These are phyloP conservation scores for Creontiades dilutus DNA, from an alignment of 2,888 invertebrate species.

Conservation along the genomic window DNA sequence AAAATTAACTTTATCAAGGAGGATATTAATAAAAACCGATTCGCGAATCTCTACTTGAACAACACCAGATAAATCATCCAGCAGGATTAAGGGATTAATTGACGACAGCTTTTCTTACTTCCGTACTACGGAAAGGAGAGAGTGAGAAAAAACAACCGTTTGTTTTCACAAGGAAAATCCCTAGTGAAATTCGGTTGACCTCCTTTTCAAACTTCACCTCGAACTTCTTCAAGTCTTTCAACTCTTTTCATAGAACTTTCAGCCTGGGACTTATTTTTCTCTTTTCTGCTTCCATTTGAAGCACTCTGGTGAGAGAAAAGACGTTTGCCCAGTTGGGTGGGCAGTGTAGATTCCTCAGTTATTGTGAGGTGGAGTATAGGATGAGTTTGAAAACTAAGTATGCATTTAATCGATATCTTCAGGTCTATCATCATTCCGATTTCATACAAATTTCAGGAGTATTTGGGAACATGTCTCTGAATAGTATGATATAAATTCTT, in stretches of 20 bases:
- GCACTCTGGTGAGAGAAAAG: not conserved
- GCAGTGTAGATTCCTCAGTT: too few relatives aligned
- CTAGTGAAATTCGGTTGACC: conserved; percentile 24
- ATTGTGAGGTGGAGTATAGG: too few relatives aligned
- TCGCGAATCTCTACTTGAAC: not conserved
- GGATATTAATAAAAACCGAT: too few relatives aligned
- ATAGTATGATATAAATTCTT: too few relatives aligned
- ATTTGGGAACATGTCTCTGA: too few relatives aligned
- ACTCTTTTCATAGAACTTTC: conserved; percentile 8
- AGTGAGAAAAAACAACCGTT: not conserved
- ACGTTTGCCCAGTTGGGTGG: too few relatives aligned
- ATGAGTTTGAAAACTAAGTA: too few relatives aligned
- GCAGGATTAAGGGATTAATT: not conserved
- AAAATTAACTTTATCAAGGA: too few relatives aligned
- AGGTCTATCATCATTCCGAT: too few relatives aligned
- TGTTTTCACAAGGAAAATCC: not conserved
- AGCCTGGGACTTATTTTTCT: not conserved
- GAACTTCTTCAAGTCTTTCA: not conserved
- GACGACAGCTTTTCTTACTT: not conserved
- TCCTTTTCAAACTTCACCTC: conserved; percentile 15
- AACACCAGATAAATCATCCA: not conserved
- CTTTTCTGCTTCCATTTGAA: not conserved
- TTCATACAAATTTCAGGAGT: too few relatives aligned
- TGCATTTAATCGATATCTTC: too few relatives aligned
- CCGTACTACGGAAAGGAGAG: too few relatives aligned